These are phyloP conservation scores for Falcunculus frontatus DNA, from an alignment of 2,113 vertebrate species.

Conservation along the genomic window DNA sequence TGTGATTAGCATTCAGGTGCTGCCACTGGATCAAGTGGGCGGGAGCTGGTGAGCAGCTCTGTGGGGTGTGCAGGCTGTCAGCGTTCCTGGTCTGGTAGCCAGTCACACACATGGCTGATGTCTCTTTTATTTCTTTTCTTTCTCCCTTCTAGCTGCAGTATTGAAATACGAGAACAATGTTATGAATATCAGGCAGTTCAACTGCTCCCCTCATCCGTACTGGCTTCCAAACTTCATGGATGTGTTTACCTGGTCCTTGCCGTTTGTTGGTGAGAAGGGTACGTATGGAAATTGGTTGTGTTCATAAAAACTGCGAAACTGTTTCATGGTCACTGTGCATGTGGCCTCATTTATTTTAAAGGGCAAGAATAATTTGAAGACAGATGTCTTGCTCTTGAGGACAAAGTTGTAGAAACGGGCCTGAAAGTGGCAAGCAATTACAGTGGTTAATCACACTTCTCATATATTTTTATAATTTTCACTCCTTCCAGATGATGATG, in stretches of 20 bases:
- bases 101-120: background rate
- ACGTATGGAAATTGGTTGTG: background rate
- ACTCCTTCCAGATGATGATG: background rate
- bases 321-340: background rate
- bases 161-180: conserved; percentile 99
- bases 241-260: conserved; percentile 97
- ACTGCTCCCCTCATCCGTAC: conserved; percentile 97
- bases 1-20: background rate
- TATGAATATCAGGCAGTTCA: conserved; percentile 98
- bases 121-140: background rate
- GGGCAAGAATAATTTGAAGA: background rate
- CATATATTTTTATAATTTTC: background rate
- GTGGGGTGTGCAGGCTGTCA: background rate
- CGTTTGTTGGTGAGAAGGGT: conserved; percentile 97
- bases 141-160: conserved; percentile 83
- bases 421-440: background rate
- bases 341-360: background rate
- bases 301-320: background rate
- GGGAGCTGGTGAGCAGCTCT: background rate
- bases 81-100: background rate
- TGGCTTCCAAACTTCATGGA: conserved; percentile 99
- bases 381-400: background rate
- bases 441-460: background rate
- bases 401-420: background rate
- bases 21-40: background rate